Evolutionary conservation across 1,140 invertebrate species (phyloP), one percentile per base, ranked within the genome.

Genomic region (Cotesia typhae): DNA sequence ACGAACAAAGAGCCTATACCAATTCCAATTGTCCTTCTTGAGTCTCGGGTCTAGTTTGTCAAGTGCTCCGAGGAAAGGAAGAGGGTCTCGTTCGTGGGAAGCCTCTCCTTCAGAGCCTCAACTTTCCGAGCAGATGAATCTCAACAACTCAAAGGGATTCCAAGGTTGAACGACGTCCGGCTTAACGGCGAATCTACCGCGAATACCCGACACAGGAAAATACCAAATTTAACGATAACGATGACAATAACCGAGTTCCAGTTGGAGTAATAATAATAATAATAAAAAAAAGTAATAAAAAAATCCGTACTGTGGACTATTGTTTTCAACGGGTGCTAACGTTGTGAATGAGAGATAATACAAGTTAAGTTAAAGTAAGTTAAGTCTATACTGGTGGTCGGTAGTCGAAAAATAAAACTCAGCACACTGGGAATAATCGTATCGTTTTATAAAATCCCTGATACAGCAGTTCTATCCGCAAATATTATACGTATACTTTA

Each of bases 61-160:
- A 20, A 20, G 51, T 28, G 3, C 20, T 12, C 17, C 61, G 37
- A 9, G 28, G 41, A 60, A 53, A 74, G 20, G 17, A 65, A 63
- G 4, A 17, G 17, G 73, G 14, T 37, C 14, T 64, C 72, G 73
- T 74, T 64, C 72, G 73, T 74, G 73, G 36, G 73, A 74, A 71
- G 53, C 55, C 17, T 28, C 28, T 28, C 2, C 28, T 17, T 17
- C 36, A 14, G 35, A 20, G 37, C 60, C 71, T 35, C 41, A 47
- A 47, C 6, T 47, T 47, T 47, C 41, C 41, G 41, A 47, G 41
- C 41, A 41, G 63, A 74, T 55, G 73, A 67, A 71, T 74, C 70
- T 60, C 35, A 71, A 74, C 63, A 71, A 74, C 73, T 74, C 64
- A 51, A 38, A 60, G 60, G 52, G 72, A 74, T 74, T 74, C 67